Evolutionary conservation across 2,888 invertebrate genomes (phyloP).

Genomic region (Hartigia nigra): DNA sequence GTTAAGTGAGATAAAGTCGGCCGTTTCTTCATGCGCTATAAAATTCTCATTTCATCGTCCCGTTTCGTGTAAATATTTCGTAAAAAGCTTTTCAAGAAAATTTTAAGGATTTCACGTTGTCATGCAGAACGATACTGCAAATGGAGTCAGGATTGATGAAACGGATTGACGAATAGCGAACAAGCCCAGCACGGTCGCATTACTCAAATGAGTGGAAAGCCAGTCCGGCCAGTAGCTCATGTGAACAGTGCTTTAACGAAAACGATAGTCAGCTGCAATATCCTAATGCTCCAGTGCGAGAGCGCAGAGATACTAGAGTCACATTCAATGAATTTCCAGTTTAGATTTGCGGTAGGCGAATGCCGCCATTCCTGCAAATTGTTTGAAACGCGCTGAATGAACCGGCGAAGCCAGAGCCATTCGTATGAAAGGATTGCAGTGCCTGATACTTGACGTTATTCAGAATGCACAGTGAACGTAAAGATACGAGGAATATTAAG

Average conservation of each 20-base stretch:
- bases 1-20: not conserved
- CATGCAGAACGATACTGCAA: not conserved
- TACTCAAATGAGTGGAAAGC: not conserved
- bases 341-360: not conserved
- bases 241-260: not conserved
- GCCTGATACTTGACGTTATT: not conserved
- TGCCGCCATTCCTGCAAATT: conserved; percentile 5
- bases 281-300: conserved; percentile 30
- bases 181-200: not conserved
- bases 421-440: not conserved
- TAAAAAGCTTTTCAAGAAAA: not conserved
- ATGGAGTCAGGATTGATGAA: not conserved
- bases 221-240: not conserved
- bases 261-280: conserved; percentile 19
- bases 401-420: not conserved
- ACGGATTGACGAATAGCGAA: not conserved
- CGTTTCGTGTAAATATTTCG: not conserved
- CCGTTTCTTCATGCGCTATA: not conserved
- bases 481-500: not conserved
- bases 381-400: not conserved
- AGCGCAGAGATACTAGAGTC: conserved; percentile 5
- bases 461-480: not conserved
- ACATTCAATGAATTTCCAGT: not conserved
- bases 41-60: not conserved
- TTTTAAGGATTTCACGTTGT: not conserved